Percentiles rank a stretch among this genome's conserved stretches.
These are phyloP conservation scores for Aethina tumida DNA, from an alignment of 1,140 invertebrate species.

Conservation along the genomic window DNA sequence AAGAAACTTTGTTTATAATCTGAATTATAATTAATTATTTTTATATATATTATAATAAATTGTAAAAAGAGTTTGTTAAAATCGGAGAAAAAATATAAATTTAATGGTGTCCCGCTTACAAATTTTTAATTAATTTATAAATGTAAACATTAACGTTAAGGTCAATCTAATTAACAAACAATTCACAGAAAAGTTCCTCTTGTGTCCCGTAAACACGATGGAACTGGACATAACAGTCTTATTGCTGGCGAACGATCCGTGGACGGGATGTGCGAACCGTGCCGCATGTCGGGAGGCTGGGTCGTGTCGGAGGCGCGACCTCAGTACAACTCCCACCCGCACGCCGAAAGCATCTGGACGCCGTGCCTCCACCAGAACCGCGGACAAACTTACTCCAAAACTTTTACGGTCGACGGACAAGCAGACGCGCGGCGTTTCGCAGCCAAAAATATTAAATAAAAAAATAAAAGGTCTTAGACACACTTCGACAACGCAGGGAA, in stretches of 20 bases:
- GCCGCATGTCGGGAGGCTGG: not conserved
- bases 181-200: not conserved
- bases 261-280: not conserved
- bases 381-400: conserved; percentile 3
- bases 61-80: too few species aligned
- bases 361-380: not conserved
- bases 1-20: too few species aligned
- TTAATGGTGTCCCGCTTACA: too few species aligned
- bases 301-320: not conserved
- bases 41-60: too few species aligned
- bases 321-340: conserved; percentile 10
- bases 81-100: too few species aligned
- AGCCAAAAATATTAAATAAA: too few species aligned
- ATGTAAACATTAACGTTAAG: not conserved
- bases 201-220: not conserved
- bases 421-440: too few species aligned
- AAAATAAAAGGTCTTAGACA: too few species aligned
- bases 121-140: too few species aligned
- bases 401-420: too few species aligned
- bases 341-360: conserved; percentile 8
- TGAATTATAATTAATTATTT: too few species aligned
- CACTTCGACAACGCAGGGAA: too few species aligned
- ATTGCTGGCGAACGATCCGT: not conserved
- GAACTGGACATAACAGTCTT: not conserved
- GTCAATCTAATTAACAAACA: not conserved